Percentiles rank a stretch among this genome's conserved stretches.
Conservation (phyloP, 2,113 vertebrate species). For the Tringa solitaria region DNA sequence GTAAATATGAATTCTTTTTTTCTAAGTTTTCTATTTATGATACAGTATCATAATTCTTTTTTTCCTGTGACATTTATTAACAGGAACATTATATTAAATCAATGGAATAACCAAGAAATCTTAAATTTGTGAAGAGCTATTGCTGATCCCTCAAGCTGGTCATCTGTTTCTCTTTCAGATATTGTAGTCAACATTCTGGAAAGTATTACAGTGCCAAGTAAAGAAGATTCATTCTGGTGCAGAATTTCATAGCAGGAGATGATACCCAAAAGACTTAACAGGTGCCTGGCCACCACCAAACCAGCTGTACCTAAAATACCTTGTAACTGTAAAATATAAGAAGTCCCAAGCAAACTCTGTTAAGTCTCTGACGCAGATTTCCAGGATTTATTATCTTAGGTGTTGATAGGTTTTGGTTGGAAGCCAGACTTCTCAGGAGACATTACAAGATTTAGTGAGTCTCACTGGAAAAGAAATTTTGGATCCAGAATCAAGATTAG, state of each 20-base stretch:
- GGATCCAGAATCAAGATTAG: not conserved
- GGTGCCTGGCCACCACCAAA: not conserved
- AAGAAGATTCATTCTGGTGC: not conserved
- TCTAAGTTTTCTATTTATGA: not conserved
- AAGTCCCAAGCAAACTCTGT: not conserved
- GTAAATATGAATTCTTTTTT: not conserved
- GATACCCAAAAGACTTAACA: not conserved
- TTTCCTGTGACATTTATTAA: not conserved
- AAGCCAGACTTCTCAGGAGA: not conserved
- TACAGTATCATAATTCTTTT: not conserved
- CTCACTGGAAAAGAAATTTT: not conserved
- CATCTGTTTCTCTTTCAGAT: slow-evolving; percentile 20
- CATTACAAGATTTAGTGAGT: not conserved
- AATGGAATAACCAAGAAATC: not conserved
- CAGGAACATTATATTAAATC: not conserved
- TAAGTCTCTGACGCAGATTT: not conserved
- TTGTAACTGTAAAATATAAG: not conserved
- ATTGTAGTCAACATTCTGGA: not conserved
- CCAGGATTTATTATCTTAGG: not conserved
- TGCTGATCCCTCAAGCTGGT: slow-evolving; percentile 22
- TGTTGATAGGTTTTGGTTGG: not conserved
- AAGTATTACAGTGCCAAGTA: not conserved
- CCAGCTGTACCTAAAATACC: not conserved
- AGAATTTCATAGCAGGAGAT: not conserved
- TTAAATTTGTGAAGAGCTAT: not conserved